Evolutionary conservation across 2,888 invertebrate species (phyloP), one percentile per base, ranked within the genome.

Genomic region (Drosophila prostipennis): DNA sequence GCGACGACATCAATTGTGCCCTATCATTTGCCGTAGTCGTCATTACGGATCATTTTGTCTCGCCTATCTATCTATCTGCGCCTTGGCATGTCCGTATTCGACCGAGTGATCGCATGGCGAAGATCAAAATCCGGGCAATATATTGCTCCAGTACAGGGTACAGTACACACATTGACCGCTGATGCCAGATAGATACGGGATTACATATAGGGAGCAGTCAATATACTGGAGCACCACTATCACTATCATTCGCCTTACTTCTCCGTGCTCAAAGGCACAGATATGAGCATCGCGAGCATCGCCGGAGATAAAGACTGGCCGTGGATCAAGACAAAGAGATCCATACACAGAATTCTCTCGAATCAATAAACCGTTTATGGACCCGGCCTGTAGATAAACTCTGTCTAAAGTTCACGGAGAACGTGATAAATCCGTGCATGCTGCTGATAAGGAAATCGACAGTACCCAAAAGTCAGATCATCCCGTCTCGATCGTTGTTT

Each of bases 321-420:
- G 40, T 74, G 56, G 49, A 64, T 60, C 52, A 40, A 43, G 61
- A 84, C 88, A 87, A 82, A 82, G 86, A 76, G 64, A 78, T 79
- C 73, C 26, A 72, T 61, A 70, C 64, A 78, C 49, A 19, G 40
- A 40, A 26, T 32, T n/a, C 53, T 53, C 36, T 45, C 70, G 71
- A 73, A 78, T 77, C 78, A 87, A 75, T 75, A 63, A 56, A 60
- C 51, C 40, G 36, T 69, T 55, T 40, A 32, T 54, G 45, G 56
- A 53, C 69, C 63, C 63, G 26, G 51, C 53, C 71, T 70, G 78
- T 73, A 89, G 90, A 90, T 91, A 90, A 90, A 90, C 91, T 90
- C 83, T 90, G 90, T 87, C 82, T 80, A 91, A 90, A 91, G 90
- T 90, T 90, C 90, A 90, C 83, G 85, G 89, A 90, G 87, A 90